Evolutionary conservation across 1,140 invertebrate genomes (phyloP).

Genomic region (Calliphora vicina): DNA sequence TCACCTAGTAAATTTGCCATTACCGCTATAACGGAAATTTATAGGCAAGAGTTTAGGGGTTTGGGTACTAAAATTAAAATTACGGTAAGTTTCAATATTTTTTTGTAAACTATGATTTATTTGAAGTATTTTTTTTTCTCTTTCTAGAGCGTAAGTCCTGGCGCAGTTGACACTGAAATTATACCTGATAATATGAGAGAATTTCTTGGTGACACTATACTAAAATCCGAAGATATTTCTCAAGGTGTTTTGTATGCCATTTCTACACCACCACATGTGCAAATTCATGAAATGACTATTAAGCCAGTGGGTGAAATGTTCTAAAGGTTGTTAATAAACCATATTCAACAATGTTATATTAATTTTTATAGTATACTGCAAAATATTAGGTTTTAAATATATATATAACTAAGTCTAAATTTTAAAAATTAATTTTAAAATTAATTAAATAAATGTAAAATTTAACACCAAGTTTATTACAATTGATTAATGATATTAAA

Average conservation of each 20-base stretch:
- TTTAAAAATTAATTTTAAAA: no score
- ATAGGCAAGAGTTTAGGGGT: constrained; percentile 71
- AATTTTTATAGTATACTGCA: no score
- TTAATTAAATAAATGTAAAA: no score
- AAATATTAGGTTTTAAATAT: no score
- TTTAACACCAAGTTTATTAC: no score
- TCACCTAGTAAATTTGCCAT: constrained; percentile 74
- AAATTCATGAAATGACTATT: constrained; percentile 40
- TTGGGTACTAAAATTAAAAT: constrained; percentile 71
- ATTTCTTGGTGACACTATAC: background rate
- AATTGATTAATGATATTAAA: no score
- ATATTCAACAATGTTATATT: no score
- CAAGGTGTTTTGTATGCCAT: constrained; percentile 36
- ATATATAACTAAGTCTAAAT: no score
- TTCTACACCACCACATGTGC: constrained; percentile 40
- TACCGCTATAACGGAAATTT: constrained; percentile 71
- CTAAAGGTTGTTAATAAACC: no score
- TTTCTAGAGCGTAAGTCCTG: constrained; percentile 68
- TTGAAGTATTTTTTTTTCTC: background rate
- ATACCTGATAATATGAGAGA: constrained; percentile 20
- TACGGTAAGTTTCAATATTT: constrained; percentile 67
- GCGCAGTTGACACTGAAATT: constrained; percentile 67
- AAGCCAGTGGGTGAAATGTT: constrained; percentile 47
- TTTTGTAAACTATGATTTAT: constrained; percentile 40
- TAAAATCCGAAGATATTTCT: constrained; percentile 39